Evolutionary conservation across 1,140 invertebrate genomes (phyloP), one percentile per base, ranked within the genome.

Genomic region (Pantala flavescens): DNA sequence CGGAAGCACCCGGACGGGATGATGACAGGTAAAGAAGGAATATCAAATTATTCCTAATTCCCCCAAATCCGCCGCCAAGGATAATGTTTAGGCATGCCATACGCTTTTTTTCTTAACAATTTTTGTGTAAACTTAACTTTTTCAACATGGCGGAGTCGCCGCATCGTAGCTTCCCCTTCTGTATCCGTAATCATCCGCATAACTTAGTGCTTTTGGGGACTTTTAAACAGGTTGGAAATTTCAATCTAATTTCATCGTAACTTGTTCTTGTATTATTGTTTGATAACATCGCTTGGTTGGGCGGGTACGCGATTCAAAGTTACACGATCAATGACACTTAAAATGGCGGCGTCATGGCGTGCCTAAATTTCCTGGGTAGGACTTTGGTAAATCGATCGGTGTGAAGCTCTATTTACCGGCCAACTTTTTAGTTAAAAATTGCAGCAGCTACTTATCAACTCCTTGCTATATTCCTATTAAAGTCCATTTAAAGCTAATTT

Each of bases 1-100:
- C 77, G 24, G 77, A 78, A 24, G 77, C 77, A 43, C 77, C 77
- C 9, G 77, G 77, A 14, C 71, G 76, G 16, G 77, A 78, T 74
- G 77, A 78, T 71, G 77, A 78, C 71, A 24, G 71, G 49, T 63
- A 63, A 19, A 21, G 12, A 19, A 16, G 49, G n/a, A 63, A 63
- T 21, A 19, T 63, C n/a, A 21, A 63, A 63, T 14, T 63, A 63
- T 63, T 63, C n/a, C n/a, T 3, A 63, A 63, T 21, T 63, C 5
- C 49, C 49, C 49, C n/a, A 63, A 63, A 36, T 36, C 28, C 28
- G 9, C 28, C 49, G 5, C 49, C 49, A 63, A 63, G 49, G 49
- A 19, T 63, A 16, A 63, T 14, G 12, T 63, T 63, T 63, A 63
- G 49, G 49, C n/a, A 21, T 63, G 49, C 49, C 49, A 63, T 63